Evolutionary conservation across 2,797 vertebrate genomes (phyloP), one percentile per base, ranked within the genome.

Genomic region (Argya squamiceps): DNA sequence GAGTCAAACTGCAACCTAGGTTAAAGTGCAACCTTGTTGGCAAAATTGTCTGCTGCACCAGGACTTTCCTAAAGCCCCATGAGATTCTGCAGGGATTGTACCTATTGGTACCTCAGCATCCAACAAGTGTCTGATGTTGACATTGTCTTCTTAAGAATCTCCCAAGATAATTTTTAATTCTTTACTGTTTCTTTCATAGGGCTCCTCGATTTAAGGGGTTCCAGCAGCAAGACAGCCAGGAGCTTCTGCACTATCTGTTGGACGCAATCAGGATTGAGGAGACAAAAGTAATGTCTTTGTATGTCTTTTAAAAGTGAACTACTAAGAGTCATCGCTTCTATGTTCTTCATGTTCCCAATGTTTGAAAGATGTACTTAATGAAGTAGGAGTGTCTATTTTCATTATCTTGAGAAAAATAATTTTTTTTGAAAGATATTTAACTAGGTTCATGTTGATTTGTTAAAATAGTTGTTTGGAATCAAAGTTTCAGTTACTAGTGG

Each of bases 171-270:
- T 50, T 41, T 43, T 10, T 34, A 87, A 73, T 94, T 64, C 74
- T 77, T 63, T 67, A 21, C n/a, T 8, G 2, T 78, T 91, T 93
- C 81, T 89, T 89, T 36, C 9, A 1, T 56, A 99, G 99, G 96
- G 99, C 99, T 53, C 99, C 99, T 63, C 98, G 99, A 43, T 99
- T 99, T 98, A 99, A 99, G 96, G 99, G 99, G 49, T 99, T 99
- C 97, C 99, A 99, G 96, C 99, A 99, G 88, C 99, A 99, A 95
- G 99, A 99, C 98, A 99, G 99, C 95, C 99, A 99, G 96, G 99
- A 99, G 94, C 99, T 99, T 75, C 98, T 99, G 75, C 99, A 99
- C 94, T 99, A 99, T 96, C 96, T 99, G 80, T 96, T 99, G 96
- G 99, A 99, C 98, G 98, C 99, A 30, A 98, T 99, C 96, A 98